These are phyloP conservation scores for Apocheima hispidaria DNA, from an alignment of 2,888 invertebrate genomes.

Conservation along the genomic window DNA sequence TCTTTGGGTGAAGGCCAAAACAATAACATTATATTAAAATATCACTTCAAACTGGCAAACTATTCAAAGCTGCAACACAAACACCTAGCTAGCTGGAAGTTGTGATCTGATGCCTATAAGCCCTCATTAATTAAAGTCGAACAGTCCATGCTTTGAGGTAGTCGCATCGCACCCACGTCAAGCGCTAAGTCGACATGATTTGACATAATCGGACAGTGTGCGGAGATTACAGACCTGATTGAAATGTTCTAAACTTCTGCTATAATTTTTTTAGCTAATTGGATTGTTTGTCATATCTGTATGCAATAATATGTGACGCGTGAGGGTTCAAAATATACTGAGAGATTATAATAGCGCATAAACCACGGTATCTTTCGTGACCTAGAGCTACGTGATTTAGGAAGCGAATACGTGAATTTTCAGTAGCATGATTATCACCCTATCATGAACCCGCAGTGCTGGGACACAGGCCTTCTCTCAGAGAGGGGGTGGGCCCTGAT, in stretches of 20 bases:
- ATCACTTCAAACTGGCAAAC: neutral
- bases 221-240: slow-evolving; percentile 24
- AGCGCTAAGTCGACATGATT: slow-evolving; percentile 47
- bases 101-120: slow-evolving; percentile 22
- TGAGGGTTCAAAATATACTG: neutral
- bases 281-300: neutral
- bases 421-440: no score
- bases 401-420: no score
- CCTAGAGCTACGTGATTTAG: neutral
- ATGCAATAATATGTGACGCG: neutral
- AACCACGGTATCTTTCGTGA: neutral
- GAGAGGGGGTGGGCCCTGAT: no score
- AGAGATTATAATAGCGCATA: neutral
- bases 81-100: slow-evolving; percentile 12
- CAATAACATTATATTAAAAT: no score
- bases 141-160: slow-evolving; percentile 36
- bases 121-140: slow-evolving; percentile 44
- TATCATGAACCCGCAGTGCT: no score
- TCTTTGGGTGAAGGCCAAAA: no score
- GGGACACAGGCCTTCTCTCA: no score
- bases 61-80: slow-evolving; percentile 7
- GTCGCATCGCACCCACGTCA: slow-evolving; percentile 56
- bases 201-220: slow-evolving; percentile 47
- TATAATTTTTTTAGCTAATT: slow-evolving; percentile 11
- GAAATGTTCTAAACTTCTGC: slow-evolving; percentile 24